phyloP scores from a whole-genome alignment of 2,797 vertebrate genomes.

The Australoheros facetus region DNA sequence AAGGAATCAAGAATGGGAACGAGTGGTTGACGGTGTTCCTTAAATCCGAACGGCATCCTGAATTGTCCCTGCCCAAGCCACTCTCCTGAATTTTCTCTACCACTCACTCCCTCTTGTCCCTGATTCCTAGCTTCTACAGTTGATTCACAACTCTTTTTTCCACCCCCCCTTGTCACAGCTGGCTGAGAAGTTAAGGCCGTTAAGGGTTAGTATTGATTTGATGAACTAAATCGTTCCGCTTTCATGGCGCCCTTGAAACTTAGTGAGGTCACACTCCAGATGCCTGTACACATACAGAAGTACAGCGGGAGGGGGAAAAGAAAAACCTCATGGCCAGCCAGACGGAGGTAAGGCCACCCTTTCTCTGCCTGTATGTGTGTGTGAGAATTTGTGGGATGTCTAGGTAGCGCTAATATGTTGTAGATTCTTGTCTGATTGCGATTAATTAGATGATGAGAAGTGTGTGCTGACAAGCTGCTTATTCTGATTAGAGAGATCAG shows the following conservation, averaged over 20 bases:
- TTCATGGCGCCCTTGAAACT: slow-evolving; percentile 62
- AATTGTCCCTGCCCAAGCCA: slow-evolving; percentile 15
- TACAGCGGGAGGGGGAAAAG: neutral
- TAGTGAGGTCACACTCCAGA: slow-evolving; percentile 36
- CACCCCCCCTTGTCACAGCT: slow-evolving; percentile 37
- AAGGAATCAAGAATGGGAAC: slow-evolving; percentile 47
- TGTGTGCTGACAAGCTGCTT: slow-evolving; percentile 78
- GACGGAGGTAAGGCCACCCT: neutral
- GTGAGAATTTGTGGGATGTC: slow-evolving; percentile 31
- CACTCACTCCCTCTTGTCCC: neutral
- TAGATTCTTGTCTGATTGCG: slow-evolving; percentile 76
- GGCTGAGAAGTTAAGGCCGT: slow-evolving; percentile 53
- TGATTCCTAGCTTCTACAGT: slow-evolving; percentile 38
- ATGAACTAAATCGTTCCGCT: slow-evolving; percentile 63
- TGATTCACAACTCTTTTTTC: slow-evolving; percentile 4
- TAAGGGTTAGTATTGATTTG: slow-evolving; percentile 57
- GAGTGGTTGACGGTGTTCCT: slow-evolving; percentile 48
- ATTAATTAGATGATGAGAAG: slow-evolving; percentile 82
- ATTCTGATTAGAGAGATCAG: slow-evolving; percentile 79
- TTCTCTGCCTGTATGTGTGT: neutral
- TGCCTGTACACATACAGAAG: slow-evolving; percentile 21
- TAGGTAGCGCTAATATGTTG: slow-evolving; percentile 67
- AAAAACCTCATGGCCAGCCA: slow-evolving; percentile 1
- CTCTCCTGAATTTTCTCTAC: slow-evolving; percentile 18
- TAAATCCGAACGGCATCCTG: slow-evolving; percentile 20